Evolutionary conservation across 2,888 invertebrate genomes (phyloP).

Genomic region (Xylota sylvarum): DNA sequence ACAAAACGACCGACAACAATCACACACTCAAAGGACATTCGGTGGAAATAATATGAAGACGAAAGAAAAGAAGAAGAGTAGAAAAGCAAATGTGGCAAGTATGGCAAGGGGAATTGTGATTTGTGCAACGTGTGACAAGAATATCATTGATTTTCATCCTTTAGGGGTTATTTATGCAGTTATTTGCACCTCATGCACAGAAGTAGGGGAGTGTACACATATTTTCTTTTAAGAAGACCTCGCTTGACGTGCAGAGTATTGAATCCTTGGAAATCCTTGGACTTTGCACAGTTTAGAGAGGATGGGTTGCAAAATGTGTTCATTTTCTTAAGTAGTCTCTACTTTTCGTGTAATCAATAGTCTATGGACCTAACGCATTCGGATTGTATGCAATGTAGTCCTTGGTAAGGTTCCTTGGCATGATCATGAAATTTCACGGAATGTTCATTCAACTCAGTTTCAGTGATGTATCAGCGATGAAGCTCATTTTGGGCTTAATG

Average conservation of each 20-base stretch:
- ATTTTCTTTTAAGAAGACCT: constrained; percentile 26
- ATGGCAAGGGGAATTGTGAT: constrained; percentile 59
- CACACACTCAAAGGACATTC: constrained; percentile 33
- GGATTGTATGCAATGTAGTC: not conserved
- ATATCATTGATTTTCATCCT: constrained; percentile 65
- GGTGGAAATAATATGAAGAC: not conserved
- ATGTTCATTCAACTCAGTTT: constrained; percentile 19
- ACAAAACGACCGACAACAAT: constrained; percentile 32
- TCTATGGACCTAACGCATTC: constrained; percentile 16
- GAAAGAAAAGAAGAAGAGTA: constrained; percentile 1
- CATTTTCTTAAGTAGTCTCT: constrained; percentile 21
- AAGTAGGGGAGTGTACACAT: not conserved
- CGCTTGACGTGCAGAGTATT: constrained; percentile 41
- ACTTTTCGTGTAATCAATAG: constrained; percentile 8
- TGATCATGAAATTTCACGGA: constrained; percentile 31
- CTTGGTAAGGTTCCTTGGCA: not conserved
- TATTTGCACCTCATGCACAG: constrained; percentile 23
- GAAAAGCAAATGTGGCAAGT: constrained; percentile 13
- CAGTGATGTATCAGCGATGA: too few species aligned
- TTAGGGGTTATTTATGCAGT: constrained; percentile 44
- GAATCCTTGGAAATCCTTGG: constrained; percentile 32
- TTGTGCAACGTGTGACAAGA: constrained; percentile 69
- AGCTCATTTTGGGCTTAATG: too few species aligned
- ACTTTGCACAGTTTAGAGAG: not conserved
- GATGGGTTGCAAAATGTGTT: constrained; percentile 19